Percentiles rank a stretch among this genome's conserved stretches.
These are phyloP conservation scores for Percopsis transmontana DNA, from an alignment of 2,113 vertebrate genomes.

Conservation along the genomic window DNA sequence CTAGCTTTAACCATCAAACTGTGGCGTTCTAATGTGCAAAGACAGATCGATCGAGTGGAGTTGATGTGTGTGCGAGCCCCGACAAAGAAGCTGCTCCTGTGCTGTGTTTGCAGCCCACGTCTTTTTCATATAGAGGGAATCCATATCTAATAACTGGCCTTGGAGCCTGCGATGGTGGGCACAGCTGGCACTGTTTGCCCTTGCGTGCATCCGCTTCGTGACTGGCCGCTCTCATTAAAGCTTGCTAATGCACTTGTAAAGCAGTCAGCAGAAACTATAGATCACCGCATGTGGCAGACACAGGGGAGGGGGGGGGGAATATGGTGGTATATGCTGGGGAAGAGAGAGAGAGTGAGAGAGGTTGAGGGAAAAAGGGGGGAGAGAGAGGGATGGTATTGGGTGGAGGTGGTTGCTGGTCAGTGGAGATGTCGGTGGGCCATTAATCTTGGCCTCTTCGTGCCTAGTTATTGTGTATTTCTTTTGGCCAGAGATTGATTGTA, in stretches of 20 bases:
- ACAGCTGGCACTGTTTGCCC: slow-evolving; percentile 85
- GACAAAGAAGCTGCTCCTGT: too few relatives aligned
- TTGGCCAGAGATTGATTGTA: slow-evolving; percentile 99
- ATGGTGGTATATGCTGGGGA: slow-evolving; percentile 40
- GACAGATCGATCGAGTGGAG: too few relatives aligned
- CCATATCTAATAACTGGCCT: not conserved
- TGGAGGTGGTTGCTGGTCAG: slow-evolving; percentile 97
- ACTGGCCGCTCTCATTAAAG: slow-evolving; percentile 97
- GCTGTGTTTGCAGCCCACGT: too few relatives aligned
- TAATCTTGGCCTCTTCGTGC: slow-evolving; percentile 98
- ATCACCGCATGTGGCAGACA: slow-evolving; percentile 95
- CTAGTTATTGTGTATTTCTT: slow-evolving; percentile 99
- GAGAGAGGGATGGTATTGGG: slow-evolving; percentile 80
- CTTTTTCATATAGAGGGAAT: too few relatives aligned
- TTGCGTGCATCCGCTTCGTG: slow-evolving; percentile 93
- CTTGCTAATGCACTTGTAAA: slow-evolving; percentile 99
- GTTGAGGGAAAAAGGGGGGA: slow-evolving; percentile 16
- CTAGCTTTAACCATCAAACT: too few relatives aligned
- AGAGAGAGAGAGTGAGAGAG: slow-evolving; percentile 8
- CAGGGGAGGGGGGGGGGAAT: slow-evolving; percentile 60
- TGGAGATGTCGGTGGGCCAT: slow-evolving; percentile 94
- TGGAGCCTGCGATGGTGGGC: slow-evolving; percentile 76
- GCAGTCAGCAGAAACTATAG: slow-evolving; percentile 96
- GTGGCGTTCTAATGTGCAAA: too few relatives aligned
- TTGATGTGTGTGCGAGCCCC: too few relatives aligned